Percentiles rank a stretch among this genome's conserved stretches.
Evolutionary conservation across 2,113 vertebrate genomes (phyloP).

Genomic region (Nothobranchius furzeri): DNA sequence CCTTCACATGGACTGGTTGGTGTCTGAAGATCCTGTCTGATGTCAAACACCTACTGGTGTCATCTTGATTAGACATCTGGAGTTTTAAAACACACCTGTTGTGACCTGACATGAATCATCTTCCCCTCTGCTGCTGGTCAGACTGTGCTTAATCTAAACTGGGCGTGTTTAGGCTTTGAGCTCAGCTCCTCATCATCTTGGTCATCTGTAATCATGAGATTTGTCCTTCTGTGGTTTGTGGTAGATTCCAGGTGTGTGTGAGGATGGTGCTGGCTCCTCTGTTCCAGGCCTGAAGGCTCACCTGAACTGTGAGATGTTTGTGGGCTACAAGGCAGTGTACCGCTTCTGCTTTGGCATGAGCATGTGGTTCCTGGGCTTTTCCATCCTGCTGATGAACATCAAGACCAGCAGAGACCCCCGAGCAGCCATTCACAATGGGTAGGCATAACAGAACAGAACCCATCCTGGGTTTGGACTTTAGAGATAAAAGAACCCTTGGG

Average conservation of each 20-base stretch:
- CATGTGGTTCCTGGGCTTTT: constrained; percentile 86
- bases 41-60: too few relatives aligned
- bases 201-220: background rate
- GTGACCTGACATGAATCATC: too few relatives aligned
- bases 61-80: too few relatives aligned
- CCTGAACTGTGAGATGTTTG: constrained; percentile 86
- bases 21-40: too few relatives aligned
- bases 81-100: too few relatives aligned
- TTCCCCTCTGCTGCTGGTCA: too few relatives aligned
- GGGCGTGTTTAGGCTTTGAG: background rate
- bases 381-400: constrained; percentile 85
- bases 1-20: too few relatives aligned
- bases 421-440: constrained; percentile 93
- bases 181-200: background rate
- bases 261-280: constrained; percentile 77
- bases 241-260: constrained; percentile 94
- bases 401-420: constrained; percentile 89
- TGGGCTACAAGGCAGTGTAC: constrained; percentile 93
- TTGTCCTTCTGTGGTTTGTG: constrained; percentile 19
- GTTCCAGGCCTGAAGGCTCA: constrained; percentile 63
- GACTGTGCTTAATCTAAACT: too few relatives aligned
- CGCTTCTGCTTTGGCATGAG: constrained; percentile 91
- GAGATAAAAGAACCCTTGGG: too few relatives aligned
- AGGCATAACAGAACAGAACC: constrained; percentile 28
- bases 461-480: too few relatives aligned